Conservation (phyloP, 1,140 invertebrate genomes). For the Bicyclus anynana region DNA sequence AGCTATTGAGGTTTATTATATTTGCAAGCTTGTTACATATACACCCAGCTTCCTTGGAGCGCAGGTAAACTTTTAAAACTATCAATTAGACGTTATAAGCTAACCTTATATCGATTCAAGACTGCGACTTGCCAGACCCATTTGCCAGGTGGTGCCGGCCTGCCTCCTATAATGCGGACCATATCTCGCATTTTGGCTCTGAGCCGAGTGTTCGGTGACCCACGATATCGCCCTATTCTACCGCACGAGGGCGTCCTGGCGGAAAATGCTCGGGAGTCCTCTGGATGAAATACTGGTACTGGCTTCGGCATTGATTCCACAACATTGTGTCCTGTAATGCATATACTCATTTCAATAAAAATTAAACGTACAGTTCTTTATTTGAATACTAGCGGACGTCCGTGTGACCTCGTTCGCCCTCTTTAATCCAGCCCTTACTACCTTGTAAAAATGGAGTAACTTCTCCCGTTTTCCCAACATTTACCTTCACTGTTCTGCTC, state of each 20-base stretch:
- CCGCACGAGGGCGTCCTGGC: constrained; percentile 35
- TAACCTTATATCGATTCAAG: constrained; percentile 87
- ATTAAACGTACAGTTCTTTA: no score
- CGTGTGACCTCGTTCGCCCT: no score
- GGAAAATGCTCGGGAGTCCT: constrained; percentile 34
- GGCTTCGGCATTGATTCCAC: constrained; percentile 57
- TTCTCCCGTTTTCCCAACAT: no score
- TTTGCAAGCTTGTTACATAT: no score
- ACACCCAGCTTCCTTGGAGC: no score
- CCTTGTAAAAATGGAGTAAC: no score
- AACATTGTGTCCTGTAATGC: constrained; percentile 32
- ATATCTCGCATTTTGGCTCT: constrained; percentile 66
- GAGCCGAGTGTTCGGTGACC: constrained; percentile 29
- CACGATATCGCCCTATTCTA: constrained; percentile 42
- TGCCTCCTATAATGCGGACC: constrained; percentile 91
- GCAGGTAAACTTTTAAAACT: no score
- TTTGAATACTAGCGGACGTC: no score
- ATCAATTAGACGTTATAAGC: no score
- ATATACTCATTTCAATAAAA: neutral
- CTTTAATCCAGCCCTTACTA: no score
- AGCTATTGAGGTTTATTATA: no score
- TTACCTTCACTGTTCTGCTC: no score
- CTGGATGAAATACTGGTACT: constrained; percentile 40
- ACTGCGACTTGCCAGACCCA: constrained; percentile 98
- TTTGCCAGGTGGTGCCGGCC: constrained; percentile 84